Evolutionary conservation across 2,888 invertebrate genomes (phyloP), one percentile per base, ranked within the genome.

Genomic region (Pollenia labialis): DNA sequence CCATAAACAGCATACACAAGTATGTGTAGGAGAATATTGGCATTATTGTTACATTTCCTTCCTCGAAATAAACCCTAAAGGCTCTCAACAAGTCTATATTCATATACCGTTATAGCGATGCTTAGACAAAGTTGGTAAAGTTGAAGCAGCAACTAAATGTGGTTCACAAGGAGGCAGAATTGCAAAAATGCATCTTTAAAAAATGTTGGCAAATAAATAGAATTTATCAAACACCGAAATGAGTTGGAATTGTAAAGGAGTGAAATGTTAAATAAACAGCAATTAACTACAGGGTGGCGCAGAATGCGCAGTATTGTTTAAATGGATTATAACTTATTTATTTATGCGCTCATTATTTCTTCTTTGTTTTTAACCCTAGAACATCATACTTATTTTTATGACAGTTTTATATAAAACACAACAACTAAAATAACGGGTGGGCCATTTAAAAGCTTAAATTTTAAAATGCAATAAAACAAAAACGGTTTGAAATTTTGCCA

Each of bases 11-110:
- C 66, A 76, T 52, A 66, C 40, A 68, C 71, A 69, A 62, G 40
- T 11, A 66, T 66, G 40, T 81, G n/a, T 72, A 14, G 16, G 18
- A 48, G 44, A 23, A 62, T 69, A 64, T 56, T 75, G 71, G 71
- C 52, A 76, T 72, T 72, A 66, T 77, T 81, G 72, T 62, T 74
- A 54, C 74, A 77, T 77, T 50, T 77, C 52, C 85, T 82, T 76
- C 60, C 62, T 44, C 18, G 16, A 52, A 75, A 69, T 32, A 32
- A 54, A 23, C 66, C 66, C 74, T 58, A 10, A 58, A 81, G 66
- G 52, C 48, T 68, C 74, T 68, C 75, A 81, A 68, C 60, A 81
- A 72, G 72, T 71, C 52, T 7, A 16, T 16, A 32, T 48, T 14
- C 0, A 12, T 52, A 44, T 1, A 11, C 32, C 4, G 42, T 1